Evolutionary conservation across 2,113 vertebrate species (phyloP).

Genomic region (Etheostoma spectabile): DNA sequence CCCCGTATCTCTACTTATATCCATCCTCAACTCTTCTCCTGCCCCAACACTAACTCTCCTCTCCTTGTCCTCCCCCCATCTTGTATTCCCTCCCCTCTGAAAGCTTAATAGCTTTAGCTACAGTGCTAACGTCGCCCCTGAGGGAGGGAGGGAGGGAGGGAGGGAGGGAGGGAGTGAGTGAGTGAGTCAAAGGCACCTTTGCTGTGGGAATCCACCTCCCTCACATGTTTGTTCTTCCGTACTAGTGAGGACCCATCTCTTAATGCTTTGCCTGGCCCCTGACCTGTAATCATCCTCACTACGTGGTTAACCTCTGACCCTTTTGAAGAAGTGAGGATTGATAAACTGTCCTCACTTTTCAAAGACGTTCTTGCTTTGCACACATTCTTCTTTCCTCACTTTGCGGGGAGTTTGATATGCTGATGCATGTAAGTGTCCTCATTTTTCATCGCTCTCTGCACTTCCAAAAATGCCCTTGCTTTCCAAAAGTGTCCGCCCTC

Average conservation of each 20-base stretch:
- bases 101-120: slow-evolving; percentile 58
- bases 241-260: slow-evolving; percentile 9
- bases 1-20: background rate
- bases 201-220: slow-evolving; percentile 4
- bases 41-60: background rate
- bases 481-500: background rate
- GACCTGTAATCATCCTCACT: background rate
- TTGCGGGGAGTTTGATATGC: too few species aligned
- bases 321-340: background rate
- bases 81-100: slow-evolving; percentile 25
- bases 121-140: slow-evolving; percentile 43
- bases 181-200: slow-evolving; percentile 59
- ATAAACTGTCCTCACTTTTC: background rate
- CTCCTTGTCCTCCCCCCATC: background rate
- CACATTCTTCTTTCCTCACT: background rate
- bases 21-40: background rate
- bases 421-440: background rate
- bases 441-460: background rate
- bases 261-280: background rate
- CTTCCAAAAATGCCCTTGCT: background rate
- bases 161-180: background rate
- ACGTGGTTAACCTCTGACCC: background rate
- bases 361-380: background rate
- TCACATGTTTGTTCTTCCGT: background rate
- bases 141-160: background rate